Evolutionary conservation across 1,140 invertebrate genomes (phyloP), one percentile per base, ranked within the genome.

Genomic region (Hesperophylax magnus): DNA sequence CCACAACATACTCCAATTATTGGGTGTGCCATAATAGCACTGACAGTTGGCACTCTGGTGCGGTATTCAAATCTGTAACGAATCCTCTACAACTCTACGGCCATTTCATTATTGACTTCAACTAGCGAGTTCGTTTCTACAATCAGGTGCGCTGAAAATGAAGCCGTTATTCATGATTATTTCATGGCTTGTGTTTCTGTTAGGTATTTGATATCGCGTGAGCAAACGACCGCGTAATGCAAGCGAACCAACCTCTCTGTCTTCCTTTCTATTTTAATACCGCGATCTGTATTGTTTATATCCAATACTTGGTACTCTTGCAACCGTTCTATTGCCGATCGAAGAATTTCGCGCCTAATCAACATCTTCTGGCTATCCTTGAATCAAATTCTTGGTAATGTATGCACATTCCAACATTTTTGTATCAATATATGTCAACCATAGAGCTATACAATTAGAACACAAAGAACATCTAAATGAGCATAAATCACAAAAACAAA

Each of bases 251-350:
- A 22, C 20, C 56, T 1, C 7, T 18, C n/a, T 65, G 14, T 24
- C 61, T 71, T 52, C 67, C 67, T 71, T 71, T 71, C 67, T 71
- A 71, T 71, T 71, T 71, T 58, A 58, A 14, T 18, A 20, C 56
- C 20, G n/a, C 17, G 56, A n/a, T 58, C n/a, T 22, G 56, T n/a
- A 1, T 7, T 18, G n/a, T 18, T 18, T 58, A 58, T 58, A 22
- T 18, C n/a, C 0, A 4, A 58, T 18, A 22, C 56, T 18, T 2
- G n/a, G 53, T 54, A n/a, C 7, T 15, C 54, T n/a, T 14, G 18
- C 17, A n/a, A 3, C 54, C 54, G 18, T n/a, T 56, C 18, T n/a
- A 5, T 58, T 9, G 56, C 56, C 56, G 20, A 58, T 58, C n/a
- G 56, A 18, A 6, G 39, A 47, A 47, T 47, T 47, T 47, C 39